Conservation (phyloP, 1,140 invertebrate genomes). For the Drosophila kepulauana region DNA sequence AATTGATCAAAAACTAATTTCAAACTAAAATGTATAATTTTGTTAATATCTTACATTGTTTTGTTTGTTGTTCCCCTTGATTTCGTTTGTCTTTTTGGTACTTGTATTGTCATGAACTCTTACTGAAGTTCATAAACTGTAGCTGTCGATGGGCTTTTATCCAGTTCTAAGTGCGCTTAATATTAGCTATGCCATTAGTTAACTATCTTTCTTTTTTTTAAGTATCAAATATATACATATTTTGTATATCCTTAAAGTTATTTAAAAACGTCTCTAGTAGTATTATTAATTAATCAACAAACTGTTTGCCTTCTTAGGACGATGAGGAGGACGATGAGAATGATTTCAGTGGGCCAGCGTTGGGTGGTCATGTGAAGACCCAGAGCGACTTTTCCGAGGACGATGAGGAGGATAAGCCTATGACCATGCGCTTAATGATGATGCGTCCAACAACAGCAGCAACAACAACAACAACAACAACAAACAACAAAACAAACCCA, state of each 20-base stretch:
- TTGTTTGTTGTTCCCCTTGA: neutral
- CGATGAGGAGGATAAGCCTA: constrained; percentile 81
- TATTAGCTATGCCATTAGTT: constrained; percentile 38
- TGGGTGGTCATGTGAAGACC: constrained; percentile 80
- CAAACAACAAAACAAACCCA: constrained; percentile 28
- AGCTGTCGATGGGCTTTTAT: constrained; percentile 42
- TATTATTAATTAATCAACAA: neutral
- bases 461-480: constrained; percentile 47
- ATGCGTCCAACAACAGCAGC: constrained; percentile 63
- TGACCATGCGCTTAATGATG: constrained; percentile 81
- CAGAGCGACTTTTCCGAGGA: constrained; percentile 83
- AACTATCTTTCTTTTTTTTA: constrained; percentile 21
- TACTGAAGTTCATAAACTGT: neutral
- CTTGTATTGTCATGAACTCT: neutral
- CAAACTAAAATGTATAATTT: neutral
- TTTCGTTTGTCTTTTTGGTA: constrained; percentile 19
- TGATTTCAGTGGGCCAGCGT: constrained; percentile 81
- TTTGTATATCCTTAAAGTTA: too few species aligned
- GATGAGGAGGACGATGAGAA: constrained; percentile 81
- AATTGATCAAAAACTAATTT: neutral
- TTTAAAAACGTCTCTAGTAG: neutral
- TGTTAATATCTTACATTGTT: neutral
- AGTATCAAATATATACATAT: neutral
- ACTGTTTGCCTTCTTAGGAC: constrained; percentile 17
- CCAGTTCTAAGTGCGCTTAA: constrained; percentile 1